These are phyloP conservation scores for Thysanoteuthis rhombus DNA, from an alignment of 2,888 invertebrate genomes.

Conservation along the genomic window DNA sequence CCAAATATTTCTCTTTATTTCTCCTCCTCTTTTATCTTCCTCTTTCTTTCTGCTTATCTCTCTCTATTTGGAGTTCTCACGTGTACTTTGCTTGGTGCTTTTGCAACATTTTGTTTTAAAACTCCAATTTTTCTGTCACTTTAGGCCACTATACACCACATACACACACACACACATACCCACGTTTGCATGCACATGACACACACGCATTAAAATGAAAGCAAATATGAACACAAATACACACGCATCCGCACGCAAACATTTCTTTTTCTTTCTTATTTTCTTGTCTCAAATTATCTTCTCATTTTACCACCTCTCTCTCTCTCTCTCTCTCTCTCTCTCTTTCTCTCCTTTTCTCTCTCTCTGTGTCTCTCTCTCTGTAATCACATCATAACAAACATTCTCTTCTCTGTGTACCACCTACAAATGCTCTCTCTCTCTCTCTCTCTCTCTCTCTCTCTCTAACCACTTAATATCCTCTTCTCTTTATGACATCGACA, in stretches of 20 bases:
- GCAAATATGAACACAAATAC: neutral
- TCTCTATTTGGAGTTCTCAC: neutral
- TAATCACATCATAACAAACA: too few species aligned
- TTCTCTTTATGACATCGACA: too few species aligned
- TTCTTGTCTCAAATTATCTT: too few species aligned
- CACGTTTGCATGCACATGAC: too few species aligned
- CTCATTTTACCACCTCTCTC: too few species aligned
- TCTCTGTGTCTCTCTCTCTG: too few species aligned
- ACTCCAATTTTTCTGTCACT: neutral
- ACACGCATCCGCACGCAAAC: neutral
- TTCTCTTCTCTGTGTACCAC: too few species aligned
- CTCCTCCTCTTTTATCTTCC: neutral
- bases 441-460: slow-evolving; percentile 29
- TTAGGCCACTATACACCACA: neutral
- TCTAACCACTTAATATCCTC: too few species aligned
- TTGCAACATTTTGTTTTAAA: neutral
- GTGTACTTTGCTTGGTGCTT: neutral
- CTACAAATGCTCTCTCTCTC: neutral
- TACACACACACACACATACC: too few species aligned
- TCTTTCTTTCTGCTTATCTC: too few species aligned
- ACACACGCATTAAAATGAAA: too few species aligned
- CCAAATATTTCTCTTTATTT: too few species aligned
- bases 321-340: neutral
- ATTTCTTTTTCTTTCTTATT: neutral
- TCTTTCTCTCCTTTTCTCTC: neutral